Evolutionary conservation across 2,888 invertebrate species (phyloP).

Genomic region (Dicyrtomina minuta): DNA sequence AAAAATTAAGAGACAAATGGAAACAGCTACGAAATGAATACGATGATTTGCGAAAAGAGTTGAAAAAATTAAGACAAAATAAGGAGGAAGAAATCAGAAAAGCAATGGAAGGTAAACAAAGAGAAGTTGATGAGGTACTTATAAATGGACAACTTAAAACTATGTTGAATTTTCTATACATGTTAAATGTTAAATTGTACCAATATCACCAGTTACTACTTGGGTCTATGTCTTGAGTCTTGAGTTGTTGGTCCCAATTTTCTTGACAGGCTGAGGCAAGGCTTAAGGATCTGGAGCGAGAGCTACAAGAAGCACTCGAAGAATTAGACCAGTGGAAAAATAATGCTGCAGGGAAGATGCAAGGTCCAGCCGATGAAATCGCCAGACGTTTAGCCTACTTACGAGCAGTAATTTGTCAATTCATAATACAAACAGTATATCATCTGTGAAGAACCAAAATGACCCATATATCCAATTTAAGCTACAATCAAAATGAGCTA

Average conservation of each 20-base stretch:
- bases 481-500: too few species aligned
- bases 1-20: slow-evolving; percentile 42
- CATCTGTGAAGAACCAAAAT: too few species aligned
- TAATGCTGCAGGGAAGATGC: slow-evolving; percentile 43
- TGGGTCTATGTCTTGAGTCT: background rate
- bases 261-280: slow-evolving; percentile 30
- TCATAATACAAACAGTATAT: too few species aligned
- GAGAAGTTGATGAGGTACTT: slow-evolving; percentile 47
- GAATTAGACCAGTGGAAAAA: slow-evolving; percentile 44
- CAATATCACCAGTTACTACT: background rate
- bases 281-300: slow-evolving; percentile 36
- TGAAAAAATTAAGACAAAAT: slow-evolving; percentile 44
- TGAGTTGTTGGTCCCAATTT: background rate
- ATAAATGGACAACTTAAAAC: background rate
- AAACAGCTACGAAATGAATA: slow-evolving; percentile 41
- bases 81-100: slow-evolving; percentile 45
- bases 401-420: slow-evolving; percentile 30
- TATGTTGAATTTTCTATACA: background rate
- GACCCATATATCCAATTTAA: too few species aligned
- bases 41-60: slow-evolving; percentile 38
- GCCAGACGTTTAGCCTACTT: slow-evolving; percentile 37
- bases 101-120: slow-evolving; percentile 40
- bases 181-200: background rate
- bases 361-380: slow-evolving; percentile 44
- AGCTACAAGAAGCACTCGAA: slow-evolving; percentile 39